These are phyloP conservation scores for Myotis lucifugus DNA, from an alignment of 2,113 vertebrate species.

Conservation along the genomic window DNA sequence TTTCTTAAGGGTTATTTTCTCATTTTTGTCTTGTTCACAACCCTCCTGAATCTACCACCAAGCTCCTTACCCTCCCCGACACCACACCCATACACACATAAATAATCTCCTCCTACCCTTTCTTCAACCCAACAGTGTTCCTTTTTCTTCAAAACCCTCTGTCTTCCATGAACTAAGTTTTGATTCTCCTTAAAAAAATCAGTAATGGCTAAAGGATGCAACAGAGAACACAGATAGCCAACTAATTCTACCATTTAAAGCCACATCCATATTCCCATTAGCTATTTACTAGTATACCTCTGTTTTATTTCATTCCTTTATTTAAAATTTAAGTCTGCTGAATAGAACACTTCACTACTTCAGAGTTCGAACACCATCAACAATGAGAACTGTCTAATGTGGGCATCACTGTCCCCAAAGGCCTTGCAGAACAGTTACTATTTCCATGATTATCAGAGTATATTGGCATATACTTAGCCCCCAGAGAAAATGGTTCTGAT, in stretches of 20 bases:
- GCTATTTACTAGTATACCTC: background rate
- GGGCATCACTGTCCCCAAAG: background rate
- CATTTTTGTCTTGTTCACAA: background rate
- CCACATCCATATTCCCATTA: background rate
- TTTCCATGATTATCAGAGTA: background rate
- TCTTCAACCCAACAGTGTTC: background rate
- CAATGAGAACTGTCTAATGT: background rate
- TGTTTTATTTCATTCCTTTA: background rate
- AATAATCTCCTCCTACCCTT: background rate
- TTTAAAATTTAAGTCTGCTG: background rate
- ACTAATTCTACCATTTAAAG: background rate
- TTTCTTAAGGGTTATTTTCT: background rate
- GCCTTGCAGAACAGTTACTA: background rate
- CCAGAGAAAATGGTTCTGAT: constrained; percentile 18
- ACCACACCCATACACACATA: background rate
- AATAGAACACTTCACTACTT: background rate
- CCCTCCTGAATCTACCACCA: background rate
- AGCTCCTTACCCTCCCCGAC: background rate
- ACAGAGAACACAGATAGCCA: background rate
- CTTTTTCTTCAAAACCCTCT: constrained; percentile 8
- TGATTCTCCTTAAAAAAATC: background rate
- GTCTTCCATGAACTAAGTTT: background rate
- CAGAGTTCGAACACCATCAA: background rate
- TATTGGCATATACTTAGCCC: background rate
- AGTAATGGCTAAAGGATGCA: background rate